phyloP scores from a whole-genome alignment of 2,888 invertebrate species.

The Callosobruchus maculatus region DNA sequence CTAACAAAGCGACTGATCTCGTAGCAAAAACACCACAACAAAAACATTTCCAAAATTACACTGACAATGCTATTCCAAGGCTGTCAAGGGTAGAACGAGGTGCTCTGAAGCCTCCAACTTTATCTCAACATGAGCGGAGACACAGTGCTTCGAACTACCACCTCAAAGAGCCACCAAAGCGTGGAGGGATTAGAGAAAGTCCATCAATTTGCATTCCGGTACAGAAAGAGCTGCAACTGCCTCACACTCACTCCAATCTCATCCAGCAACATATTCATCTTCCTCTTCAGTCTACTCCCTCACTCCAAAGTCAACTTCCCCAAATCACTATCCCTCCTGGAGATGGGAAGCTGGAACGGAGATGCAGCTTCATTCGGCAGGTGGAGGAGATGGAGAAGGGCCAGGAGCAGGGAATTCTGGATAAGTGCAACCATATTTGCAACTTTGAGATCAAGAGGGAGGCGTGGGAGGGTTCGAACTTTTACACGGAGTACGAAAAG shows the following conservation, averaged over 20 bases:
- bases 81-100: constrained; percentile 52
- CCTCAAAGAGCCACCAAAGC: constrained; percentile 35
- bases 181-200: constrained; percentile 43
- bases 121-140: constrained; percentile 40
- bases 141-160: constrained; percentile 46
- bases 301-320: constrained; percentile 50
- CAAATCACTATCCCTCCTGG: constrained; percentile 54
- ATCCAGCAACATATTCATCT: constrained; percentile 36
- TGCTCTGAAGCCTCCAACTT: constrained; percentile 42
- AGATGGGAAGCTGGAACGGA: constrained; percentile 44
- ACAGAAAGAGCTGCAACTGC: constrained; percentile 41
- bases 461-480: constrained; percentile 39
- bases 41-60: constrained; percentile 57
- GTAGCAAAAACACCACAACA: constrained; percentile 41
- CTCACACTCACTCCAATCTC: constrained; percentile 40
- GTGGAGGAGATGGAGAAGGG: constrained; percentile 49
- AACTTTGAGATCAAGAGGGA: constrained; percentile 49
- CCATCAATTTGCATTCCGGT: constrained; percentile 54
- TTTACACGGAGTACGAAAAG: constrained; percentile 43
- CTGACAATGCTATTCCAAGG: constrained; percentile 53
- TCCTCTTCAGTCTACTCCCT: constrained; percentile 44
- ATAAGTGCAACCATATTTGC: constrained; percentile 47
- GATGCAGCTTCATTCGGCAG: constrained; percentile 53
- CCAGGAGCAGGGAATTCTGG: constrained; percentile 42
- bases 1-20: constrained; percentile 52